Base-by-base conservation (phyloP, 2,113 vertebrate species). In the Cisticola juncidis region DNA sequence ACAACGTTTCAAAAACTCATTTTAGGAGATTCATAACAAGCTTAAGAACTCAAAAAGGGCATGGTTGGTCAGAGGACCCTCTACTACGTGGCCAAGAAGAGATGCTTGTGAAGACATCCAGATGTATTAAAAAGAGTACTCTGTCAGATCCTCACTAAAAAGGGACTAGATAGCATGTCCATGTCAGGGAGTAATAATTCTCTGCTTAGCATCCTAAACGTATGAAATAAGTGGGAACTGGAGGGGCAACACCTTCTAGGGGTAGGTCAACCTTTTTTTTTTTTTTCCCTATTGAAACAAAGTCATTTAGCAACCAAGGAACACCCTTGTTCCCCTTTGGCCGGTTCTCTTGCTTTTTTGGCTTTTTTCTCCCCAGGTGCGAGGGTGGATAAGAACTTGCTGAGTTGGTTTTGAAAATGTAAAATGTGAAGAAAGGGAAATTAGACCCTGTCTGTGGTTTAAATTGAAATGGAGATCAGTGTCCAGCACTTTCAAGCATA, bases 381-480 rank as follows among this genome's bases (percentile, higher is more conserved):
- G 18, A 82, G 60, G 53, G 31, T 97, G 87, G 88, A 96, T 89
- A 70, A 96, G 73, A 98, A 98, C 91, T 96, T 96, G 97, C 97
- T 98, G 96, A 98, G 74, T 15, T 82, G 71, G 47, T 85, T 96
- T 96, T 85, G 45, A 95, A 94, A 95, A 72, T 62, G 92, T 92
- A 92, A 97, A 96, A 96, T 96, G 81, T 97, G 94, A 97, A 95
- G 91, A 96, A 95, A 97, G 94, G 92, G 96, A 97, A 98, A 97
- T 95, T 96, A 87, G 97, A 97, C 23, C 54, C 91, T 71, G 33
- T 29, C 64, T 83, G 86, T 88, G 92, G 89, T 97, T 98, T 94
- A 65, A 95, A 92, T 28, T 89, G 94, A 96, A 96, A 87, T n/a
- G 50, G 65, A 96, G 91, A 97, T 97, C 92, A 97, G 93, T 97